Base-by-base conservation (phyloP, 2,113 vertebrate species). In the Zonotrichia leucophrys region DNA sequence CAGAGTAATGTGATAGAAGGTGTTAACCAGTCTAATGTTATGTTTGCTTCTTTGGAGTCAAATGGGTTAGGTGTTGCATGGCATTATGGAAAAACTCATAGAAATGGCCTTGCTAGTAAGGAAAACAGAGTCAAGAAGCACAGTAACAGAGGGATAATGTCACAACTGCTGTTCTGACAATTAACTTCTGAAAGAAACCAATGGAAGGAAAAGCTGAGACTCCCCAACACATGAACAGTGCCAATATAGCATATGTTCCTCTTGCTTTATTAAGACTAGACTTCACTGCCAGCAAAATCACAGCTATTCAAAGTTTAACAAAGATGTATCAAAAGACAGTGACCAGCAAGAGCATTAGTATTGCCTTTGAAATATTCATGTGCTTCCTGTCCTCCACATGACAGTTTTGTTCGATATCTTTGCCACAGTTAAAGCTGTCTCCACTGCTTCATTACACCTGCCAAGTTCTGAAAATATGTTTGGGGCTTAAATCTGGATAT, bases 301-400 rank as follows among this genome's bases (percentile, higher is more conserved):
- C 80, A 86, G 17, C 88, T 92, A 91, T 83, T 89, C 92, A 90
- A 82, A 81, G 19, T 93, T 90, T 85, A 83, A 93, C 77, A 96
- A 96, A 95, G 64, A 88, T 28, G 33, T 75, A 74, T 79, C 62
- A 92, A 96, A 92, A 91, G 62, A 69, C 67, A 80, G 73, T 42
- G 44, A 95, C 63, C 73, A 95, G 42, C 55, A 95, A 63, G 25
- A 83, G 53, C 30, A 41, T 62, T 50, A 50, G 12, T 28, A 87
- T 55, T 94, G 85, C 20, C 41, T 90, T 53, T 76, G 64, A 66
- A 90, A 87, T 87, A 77, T 52, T 94, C 50, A 64, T 10, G 3
- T 0, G 0, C n/a, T 67, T 91, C 66, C 15, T 55, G 39, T 83
- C 79, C 42, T 92, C 49, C 58, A 28, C 47, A 50, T 47, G 24